Evolutionary conservation across 2,113 vertebrate species (phyloP), one percentile per base, ranked within the genome.

Genomic region (Thalassarche chlororhynchos): DNA sequence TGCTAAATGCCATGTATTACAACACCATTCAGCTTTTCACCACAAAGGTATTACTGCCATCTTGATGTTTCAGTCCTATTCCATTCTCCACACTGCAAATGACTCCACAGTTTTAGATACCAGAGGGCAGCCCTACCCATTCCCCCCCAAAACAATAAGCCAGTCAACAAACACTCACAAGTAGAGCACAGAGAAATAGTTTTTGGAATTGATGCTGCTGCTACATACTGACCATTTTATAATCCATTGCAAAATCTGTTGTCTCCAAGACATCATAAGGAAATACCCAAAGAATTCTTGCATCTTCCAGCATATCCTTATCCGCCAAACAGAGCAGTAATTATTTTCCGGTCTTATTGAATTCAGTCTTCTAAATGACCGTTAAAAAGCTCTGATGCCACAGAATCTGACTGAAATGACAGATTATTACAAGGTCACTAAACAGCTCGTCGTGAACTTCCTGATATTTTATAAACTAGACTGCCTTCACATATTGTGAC

Each of bases 401-500:
- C 87, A 69, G 62, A 95, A 95, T 36, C 79, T 54, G 54, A 61
- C 49, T 61, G 21, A 91, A 96, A 95, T 95, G 97, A 96, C 60
- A 85, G 75, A 85, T 97, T 92, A 96, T 92, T 93, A 82, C 83
- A 90, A 92, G 84, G 74, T 91, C 88, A 95, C 66, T 46, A 87
- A 89, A 61, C 72, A 91, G 79, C 65, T 93, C 72, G 1, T 92
- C 2, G 0, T 80, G 81, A 92, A 77, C 40, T 93, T 94, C 90
- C 81, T 86, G 79, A 25, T 79, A 84, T 79, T 88, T 96, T 95
- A 96, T 89, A 94, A 98, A 97, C 82, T 71, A 84, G 74, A 70
- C 93, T 85, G 70, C 85, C 68, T 79, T 78, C 62, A 91, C 18
- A 75, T 87, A 91, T 54, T 94, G 82, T 69, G 94, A 93, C 93